A percentile compares a stretch with the other conserved stretches of the same genome.
Conservation (phyloP, 2,797 vertebrate genomes). For the Falco concolor region DNA sequence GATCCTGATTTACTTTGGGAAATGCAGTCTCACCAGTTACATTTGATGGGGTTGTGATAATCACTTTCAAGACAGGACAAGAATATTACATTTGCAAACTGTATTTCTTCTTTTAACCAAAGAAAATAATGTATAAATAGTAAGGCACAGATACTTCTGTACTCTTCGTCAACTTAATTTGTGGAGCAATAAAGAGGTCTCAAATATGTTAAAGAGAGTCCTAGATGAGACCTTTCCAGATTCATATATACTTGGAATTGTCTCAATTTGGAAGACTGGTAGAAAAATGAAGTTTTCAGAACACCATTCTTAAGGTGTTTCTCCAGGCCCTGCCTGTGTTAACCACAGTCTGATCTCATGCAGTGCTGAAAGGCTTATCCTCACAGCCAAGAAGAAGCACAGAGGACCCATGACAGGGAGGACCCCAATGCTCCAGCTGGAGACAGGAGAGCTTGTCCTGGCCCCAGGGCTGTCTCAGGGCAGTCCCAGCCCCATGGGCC, state of each 20-base stretch:
- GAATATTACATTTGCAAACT: background rate
- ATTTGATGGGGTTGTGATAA: background rate
- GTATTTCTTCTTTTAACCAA: background rate
- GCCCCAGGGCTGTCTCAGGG: background rate
- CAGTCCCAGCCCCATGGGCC: background rate
- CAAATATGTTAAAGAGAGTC: background rate
- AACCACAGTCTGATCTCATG: background rate
- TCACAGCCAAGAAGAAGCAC: background rate
- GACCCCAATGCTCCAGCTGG: accelerated
- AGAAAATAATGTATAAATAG: background rate
- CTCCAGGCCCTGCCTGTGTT: background rate
- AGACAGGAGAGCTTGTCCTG: background rate
- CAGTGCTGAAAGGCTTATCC: background rate
- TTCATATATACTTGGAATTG: background rate
- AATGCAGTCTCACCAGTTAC: background rate
- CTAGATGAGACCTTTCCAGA: background rate
- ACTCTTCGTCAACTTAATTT: background rate
- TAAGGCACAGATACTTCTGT: background rate
- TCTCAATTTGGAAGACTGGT: background rate
- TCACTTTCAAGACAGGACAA: background rate
- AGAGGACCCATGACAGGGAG: accelerated
- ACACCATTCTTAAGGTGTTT: background rate
- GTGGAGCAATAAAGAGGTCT: background rate
- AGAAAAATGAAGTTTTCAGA: background rate
- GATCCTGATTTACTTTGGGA: background rate